phyloP scores from a whole-genome alignment of 1,140 invertebrate species.

The Fopius arisanus region DNA sequence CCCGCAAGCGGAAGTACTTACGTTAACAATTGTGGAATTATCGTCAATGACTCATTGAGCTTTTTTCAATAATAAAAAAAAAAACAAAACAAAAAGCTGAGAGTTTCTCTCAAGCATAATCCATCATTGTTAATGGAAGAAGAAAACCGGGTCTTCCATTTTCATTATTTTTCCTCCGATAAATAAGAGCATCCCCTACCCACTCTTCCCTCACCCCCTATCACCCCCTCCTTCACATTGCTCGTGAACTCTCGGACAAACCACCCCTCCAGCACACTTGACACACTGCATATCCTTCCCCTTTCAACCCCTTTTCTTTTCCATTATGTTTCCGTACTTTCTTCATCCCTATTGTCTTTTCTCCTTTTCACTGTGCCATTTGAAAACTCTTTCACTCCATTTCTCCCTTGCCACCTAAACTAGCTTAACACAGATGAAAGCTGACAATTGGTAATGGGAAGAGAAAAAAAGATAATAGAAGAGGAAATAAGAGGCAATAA shows the following conservation, averaged over 20 bases:
- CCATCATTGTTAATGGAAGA: slow-evolving; percentile 1
- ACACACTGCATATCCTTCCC: background rate
- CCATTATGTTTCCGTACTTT: background rate
- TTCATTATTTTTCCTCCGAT: background rate
- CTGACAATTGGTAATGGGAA: background rate
- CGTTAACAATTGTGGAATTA: background rate
- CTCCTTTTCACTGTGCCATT: background rate
- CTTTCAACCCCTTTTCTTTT: background rate
- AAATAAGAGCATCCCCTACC: background rate
- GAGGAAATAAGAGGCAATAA: background rate
- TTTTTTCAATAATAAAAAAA: background rate
- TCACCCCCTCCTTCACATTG: background rate
- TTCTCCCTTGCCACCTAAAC: background rate
- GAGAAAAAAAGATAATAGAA: background rate
- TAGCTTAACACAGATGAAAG: background rate
- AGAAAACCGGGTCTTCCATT: background rate
- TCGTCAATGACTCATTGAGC: slow-evolving; percentile 2
- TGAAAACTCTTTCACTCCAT: background rate
- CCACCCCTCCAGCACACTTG: background rate
- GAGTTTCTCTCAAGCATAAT: background rate
- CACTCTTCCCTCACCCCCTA: background rate
- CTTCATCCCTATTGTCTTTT: background rate
- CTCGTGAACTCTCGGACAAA: slow-evolving; percentile 8
- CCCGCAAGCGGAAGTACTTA: background rate
- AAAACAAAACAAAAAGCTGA: background rate